These are phyloP conservation scores for Octopus sinensis DNA, from an alignment of 1,140 invertebrate genomes.

Conservation along the genomic window DNA sequence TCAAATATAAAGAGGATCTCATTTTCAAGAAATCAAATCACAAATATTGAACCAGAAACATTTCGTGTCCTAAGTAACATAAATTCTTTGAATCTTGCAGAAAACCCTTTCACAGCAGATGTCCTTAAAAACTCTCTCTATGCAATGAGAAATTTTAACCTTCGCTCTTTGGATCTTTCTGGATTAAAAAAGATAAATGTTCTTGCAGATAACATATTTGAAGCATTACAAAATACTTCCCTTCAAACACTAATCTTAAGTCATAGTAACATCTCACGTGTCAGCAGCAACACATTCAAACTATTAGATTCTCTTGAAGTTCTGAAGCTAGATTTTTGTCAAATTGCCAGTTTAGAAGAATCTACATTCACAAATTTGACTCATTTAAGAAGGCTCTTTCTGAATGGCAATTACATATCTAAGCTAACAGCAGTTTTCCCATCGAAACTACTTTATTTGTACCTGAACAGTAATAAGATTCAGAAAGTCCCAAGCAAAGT, in stretches of 20 bases:
- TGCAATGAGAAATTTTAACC: slow-evolving; percentile 25
- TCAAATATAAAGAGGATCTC: slow-evolving; percentile 28
- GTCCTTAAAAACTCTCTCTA: slow-evolving; percentile 27
- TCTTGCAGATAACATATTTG: slow-evolving; percentile 32
- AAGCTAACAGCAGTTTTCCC: slow-evolving; percentile 36
- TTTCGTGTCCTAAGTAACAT: slow-evolving; percentile 31
- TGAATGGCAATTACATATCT: slow-evolving; percentile 34
- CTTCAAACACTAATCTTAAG: slow-evolving; percentile 35
- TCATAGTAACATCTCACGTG: slow-evolving; percentile 30
- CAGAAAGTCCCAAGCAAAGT: slow-evolving; percentile 19
- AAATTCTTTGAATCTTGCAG: slow-evolving; percentile 35
- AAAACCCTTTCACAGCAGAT: slow-evolving; percentile 30
- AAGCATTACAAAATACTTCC: slow-evolving; percentile 29
- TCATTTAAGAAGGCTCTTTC: slow-evolving; percentile 28
- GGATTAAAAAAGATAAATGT: slow-evolving; percentile 30
- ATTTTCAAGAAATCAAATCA: slow-evolving; percentile 32
- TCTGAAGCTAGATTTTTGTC: slow-evolving; percentile 34
- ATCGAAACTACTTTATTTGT: slow-evolving; percentile 26
- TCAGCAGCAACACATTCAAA: slow-evolving; percentile 31
- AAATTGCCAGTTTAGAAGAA: slow-evolving; percentile 24
- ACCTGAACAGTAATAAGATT: slow-evolving; percentile 37
- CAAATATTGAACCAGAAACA: slow-evolving; percentile 24
- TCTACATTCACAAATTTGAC: slow-evolving; percentile 34
- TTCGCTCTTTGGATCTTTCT: slow-evolving; percentile 37
- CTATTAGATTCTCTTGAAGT: slow-evolving; percentile 29